phyloP scores from a whole-genome alignment of 2,113 vertebrate genomes.

The Corynorhinus townsendii region DNA sequence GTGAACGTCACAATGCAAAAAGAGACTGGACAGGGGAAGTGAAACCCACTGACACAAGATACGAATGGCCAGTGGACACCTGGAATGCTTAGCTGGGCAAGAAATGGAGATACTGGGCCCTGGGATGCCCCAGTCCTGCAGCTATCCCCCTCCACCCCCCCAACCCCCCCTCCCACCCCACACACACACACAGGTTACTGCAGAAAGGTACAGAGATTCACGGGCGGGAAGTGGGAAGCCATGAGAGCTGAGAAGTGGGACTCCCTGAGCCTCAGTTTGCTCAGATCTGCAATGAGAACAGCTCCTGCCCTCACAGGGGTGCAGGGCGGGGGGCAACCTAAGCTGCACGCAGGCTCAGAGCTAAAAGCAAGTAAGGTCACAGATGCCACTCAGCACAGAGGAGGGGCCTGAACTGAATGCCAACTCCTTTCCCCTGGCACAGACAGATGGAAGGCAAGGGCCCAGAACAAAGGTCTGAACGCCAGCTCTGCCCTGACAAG shows the following conservation, averaged over 20 bases:
- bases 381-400: not conserved
- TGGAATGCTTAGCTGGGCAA: not conserved
- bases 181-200: no score
- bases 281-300: not conserved
- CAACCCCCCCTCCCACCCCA: no score
- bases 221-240: not conserved
- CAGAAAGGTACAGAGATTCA: not conserved
- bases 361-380: not conserved
- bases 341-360: not conserved
- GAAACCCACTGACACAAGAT: not conserved
- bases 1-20: not conserved
- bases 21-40: not conserved
- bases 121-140: accelerated
- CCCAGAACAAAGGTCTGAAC: not conserved
- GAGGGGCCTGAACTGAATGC: not conserved
- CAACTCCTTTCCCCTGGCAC: not conserved
- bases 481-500: not conserved
- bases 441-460: not conserved
- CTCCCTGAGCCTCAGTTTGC: not conserved
- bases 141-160: no score
- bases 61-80: not conserved
- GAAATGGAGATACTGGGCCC: not conserved
- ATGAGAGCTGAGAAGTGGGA: not conserved
- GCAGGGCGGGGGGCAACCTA: no score
- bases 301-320: not conserved